Base-by-base conservation (phyloP, 2,113 vertebrate species). In the Apteryx owenii region DNA sequence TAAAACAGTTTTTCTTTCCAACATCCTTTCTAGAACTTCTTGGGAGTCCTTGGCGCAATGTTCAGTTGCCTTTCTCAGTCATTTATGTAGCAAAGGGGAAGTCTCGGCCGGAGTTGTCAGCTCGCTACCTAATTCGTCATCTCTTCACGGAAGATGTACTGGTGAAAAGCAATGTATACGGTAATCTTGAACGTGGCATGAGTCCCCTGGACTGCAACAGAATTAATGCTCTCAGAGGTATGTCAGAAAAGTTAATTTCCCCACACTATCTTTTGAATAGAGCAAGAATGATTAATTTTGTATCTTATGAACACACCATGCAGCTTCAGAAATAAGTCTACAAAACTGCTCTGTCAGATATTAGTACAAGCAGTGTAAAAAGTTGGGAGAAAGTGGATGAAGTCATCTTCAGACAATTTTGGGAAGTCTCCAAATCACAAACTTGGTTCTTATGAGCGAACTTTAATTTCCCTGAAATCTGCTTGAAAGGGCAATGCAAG, bases 141-240 rank as follows among this genome's bases (percentile, higher is more conserved):
- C 93, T 99, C 78, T 99, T 99, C 92, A 72, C 98, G 26, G 97
- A 98, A 22, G 97, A 98, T 5, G 96, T 98, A 72, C 95, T 99
- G 69, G 62, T 98, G 13, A 97, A 85, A 95, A 99, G 98, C 95
- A 98, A 98, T 0, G 97, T 99, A 0, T 98, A 98, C 78, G 98
- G 98, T 19, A 98, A 89, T 58, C 7, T 76, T 40, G 91, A 95
- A 12, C 93, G 68, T 75, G 98, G 98, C 48, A 94, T 98, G 71
- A 92, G 40, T 76, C 95, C 98, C 4, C 96, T 99, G 78, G 97
- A 98, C 70, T 65, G 84, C 92, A 98, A 98, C 83, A 98, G 71
- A 92, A 98, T 99, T 78, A 81, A 78, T 31, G 98, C 98, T 86
- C 97, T 99, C 44, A 96, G 97, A 98, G 98, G 98, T 99, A 91